Base-by-base conservation (phyloP, 2,888 invertebrate genomes). In the Cataglyphis rosenhaueri region DNA sequence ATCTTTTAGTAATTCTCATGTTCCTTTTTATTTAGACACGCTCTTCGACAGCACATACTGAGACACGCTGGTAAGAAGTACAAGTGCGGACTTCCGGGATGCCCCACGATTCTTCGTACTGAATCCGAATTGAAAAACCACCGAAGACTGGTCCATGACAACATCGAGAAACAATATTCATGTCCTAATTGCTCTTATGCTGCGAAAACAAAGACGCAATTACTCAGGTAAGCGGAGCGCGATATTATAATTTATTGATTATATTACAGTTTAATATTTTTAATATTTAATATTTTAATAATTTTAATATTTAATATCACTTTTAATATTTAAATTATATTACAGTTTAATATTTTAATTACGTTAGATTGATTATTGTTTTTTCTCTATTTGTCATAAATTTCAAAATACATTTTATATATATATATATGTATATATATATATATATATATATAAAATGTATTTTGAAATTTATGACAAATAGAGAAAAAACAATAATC, bases 31-130 rank as follows among this genome's bases (percentile, higher is more conserved):
- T 59, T 29, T 94, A 97, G 96, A 87, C 95, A 95, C 85, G 95
- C 95, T 71, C 94, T 97, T 9, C 95, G 96, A 82, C 95, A 96
- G 88, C 97, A 97, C 92, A 95, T 95, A 94, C 93, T 95, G 71
- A 95, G 95, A 35, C 96, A 97, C 91, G 94, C 94, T 0, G 96
- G 95, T 10, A 96, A 96, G 91, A 94, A 95, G 78, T 96, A 95
- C 93, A 95, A 94, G 87, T 97, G 97, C 90, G 94, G 95, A 15
- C 92, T 95, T 85, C 94, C 95, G 48, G 95, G 95, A 41, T 97
- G 97, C 89, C 94, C 95, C 10, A 96, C 96, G 91, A 93, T 95
- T 8, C 96, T 96, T 0, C 94, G 96, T 44, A 96, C 95, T 65
- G 94, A 94, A 81, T 95, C 95, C 25, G 96, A 96, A 90, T 93